Conservation (phyloP, 2,797 vertebrate species). For the Thripadectes ignobilis region DNA sequence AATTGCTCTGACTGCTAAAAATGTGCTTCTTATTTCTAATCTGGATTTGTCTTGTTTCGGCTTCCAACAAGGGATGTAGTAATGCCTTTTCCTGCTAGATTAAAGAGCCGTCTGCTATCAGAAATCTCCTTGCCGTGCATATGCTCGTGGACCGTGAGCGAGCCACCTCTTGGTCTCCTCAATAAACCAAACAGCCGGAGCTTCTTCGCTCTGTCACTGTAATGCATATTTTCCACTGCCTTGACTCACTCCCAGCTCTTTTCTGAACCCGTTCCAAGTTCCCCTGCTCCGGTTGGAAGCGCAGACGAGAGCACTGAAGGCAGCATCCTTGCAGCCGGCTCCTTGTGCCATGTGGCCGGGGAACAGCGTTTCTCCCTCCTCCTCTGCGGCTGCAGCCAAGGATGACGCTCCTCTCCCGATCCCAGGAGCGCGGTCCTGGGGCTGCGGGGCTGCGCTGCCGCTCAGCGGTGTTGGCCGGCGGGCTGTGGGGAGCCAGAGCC, state of each 20-base stretch:
- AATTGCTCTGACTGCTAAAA: constrained; percentile 67
- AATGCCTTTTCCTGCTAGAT: constrained; percentile 70
- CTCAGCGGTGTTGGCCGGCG: neutral
- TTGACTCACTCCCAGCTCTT: constrained; percentile 56
- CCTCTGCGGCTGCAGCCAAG: neutral
- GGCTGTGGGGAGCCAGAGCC: neutral
- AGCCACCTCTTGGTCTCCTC: constrained; percentile 61
- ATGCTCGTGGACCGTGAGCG: constrained; percentile 39
- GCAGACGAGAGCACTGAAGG: neutral
- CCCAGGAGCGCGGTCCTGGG: accelerated
- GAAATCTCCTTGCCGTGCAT: constrained; percentile 50
- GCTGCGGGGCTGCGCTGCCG: neutral
- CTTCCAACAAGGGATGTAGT: constrained; percentile 55
- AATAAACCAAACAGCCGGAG: constrained; percentile 62
- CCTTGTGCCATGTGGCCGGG: neutral
- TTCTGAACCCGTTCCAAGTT: constrained; percentile 45
- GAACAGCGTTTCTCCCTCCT: neutral
- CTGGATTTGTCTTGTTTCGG: constrained; percentile 63
- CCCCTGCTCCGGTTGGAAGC: constrained; percentile 20
- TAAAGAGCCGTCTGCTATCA: constrained; percentile 68
- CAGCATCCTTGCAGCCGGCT: neutral
- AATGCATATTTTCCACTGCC: constrained; percentile 61
- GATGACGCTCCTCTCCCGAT: neutral
- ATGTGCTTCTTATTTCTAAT: constrained; percentile 66
- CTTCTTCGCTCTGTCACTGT: constrained; percentile 57